Conservation (phyloP, 2,888 invertebrate species). For the Heteromurus nitidus region DNA sequence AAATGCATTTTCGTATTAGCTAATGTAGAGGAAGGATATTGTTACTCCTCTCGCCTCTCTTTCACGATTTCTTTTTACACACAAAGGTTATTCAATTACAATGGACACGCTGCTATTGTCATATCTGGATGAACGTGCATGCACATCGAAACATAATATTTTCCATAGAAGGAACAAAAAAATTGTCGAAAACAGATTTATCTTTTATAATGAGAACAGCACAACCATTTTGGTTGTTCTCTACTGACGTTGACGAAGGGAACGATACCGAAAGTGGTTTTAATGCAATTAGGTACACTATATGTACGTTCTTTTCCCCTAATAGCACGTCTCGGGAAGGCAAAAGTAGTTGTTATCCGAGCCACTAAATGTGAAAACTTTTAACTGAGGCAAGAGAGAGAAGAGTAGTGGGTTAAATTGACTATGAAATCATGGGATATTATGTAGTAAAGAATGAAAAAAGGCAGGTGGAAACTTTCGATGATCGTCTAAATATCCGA, state of each 20-base stretch:
- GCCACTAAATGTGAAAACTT: not conserved
- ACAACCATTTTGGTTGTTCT: constrained; percentile 6
- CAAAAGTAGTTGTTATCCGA: constrained; percentile 13
- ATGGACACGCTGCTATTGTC: constrained; percentile 35
- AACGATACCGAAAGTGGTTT: constrained; percentile 35
- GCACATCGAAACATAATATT: constrained; percentile 29
- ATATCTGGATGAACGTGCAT: constrained; percentile 26
- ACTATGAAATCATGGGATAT: constrained; percentile 30
- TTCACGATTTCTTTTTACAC: not conserved
- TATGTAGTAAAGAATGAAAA: not conserved
- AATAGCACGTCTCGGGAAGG: constrained; percentile 14
- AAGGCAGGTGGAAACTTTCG: constrained; percentile 30
- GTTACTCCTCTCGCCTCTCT: not conserved
- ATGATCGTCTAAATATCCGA: not conserved
- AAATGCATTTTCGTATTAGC: not conserved
- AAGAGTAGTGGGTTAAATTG: constrained; percentile 39
- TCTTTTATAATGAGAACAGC: constrained; percentile 20
- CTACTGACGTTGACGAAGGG: not conserved
- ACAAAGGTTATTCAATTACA: constrained; percentile 44
- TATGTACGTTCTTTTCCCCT: constrained; percentile 36
- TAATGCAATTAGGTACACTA: constrained; percentile 36
- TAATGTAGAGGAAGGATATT: constrained; percentile 19
- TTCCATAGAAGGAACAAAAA: constrained; percentile 34
- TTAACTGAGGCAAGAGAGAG: not conserved
- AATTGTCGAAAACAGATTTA: constrained; percentile 27